phyloP scores from a whole-genome alignment of 2,888 invertebrate species.

The Pristionchus arcanus region DNA sequence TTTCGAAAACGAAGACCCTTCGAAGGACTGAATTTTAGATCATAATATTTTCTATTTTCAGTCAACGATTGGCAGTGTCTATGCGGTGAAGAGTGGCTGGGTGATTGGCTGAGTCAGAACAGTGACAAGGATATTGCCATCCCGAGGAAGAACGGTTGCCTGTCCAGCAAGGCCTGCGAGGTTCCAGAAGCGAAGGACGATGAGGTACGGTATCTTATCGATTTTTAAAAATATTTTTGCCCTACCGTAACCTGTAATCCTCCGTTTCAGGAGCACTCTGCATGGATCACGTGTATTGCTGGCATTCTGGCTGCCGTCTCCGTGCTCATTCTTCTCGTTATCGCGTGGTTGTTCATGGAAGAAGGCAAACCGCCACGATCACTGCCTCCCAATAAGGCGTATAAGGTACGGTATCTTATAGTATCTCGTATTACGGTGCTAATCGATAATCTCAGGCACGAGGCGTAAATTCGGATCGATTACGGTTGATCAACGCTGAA shows the following conservation, averaged over 20 bases:
- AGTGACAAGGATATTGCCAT: constrained; percentile 70
- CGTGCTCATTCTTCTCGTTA: constrained; percentile 70
- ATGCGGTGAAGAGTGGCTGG: constrained; percentile 76
- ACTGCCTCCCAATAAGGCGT: constrained; percentile 35
- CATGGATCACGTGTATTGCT: constrained; percentile 77
- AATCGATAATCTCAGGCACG: background rate
- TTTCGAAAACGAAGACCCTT: too few species aligned
- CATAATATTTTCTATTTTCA: constrained; percentile 57
- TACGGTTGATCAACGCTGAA: constrained; percentile 44
- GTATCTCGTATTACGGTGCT: background rate
- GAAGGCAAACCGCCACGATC: constrained; percentile 61
- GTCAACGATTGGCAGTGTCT: constrained; percentile 76
- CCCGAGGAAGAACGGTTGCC: constrained; percentile 56
- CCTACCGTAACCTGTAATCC: background rate
- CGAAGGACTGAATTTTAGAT: too few species aligned
- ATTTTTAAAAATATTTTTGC: background rate
- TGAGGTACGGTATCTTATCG: constrained; percentile 26
- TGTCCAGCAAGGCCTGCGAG: background rate
- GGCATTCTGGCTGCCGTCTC: constrained; percentile 72
- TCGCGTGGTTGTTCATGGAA: constrained; percentile 75
- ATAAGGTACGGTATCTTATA: constrained; percentile 54
- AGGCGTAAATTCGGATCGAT: constrained; percentile 29
- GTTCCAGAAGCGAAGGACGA: constrained; percentile 10
- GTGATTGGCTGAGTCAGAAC: constrained; percentile 70
- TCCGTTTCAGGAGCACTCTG: constrained; percentile 57